Evolutionary conservation across 1,140 invertebrate genomes (phyloP).

Genomic region (Pachyrhynchus sulphureomaculatus): DNA sequence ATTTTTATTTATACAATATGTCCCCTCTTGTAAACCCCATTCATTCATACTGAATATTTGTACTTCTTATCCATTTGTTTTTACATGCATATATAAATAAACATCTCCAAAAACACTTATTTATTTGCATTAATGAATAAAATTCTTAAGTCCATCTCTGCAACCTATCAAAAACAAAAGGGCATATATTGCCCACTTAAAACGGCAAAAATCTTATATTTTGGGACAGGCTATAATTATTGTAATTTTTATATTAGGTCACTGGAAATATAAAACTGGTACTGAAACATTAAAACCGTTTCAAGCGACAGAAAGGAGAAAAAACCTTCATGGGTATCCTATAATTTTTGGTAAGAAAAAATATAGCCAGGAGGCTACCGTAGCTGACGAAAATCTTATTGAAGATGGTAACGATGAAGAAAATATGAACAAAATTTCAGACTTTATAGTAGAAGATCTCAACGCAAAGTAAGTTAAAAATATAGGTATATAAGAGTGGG

Average conservation of each 20-base stretch:
- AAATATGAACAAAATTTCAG: slow-evolving; percentile 50
- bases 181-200: too few species aligned
- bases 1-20: too few species aligned
- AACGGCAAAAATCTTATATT: too few species aligned
- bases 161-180: too few species aligned
- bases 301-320: slow-evolving; percentile 52
- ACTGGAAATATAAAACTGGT: slow-evolving; percentile 44
- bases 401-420: slow-evolving; percentile 45
- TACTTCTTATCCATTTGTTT: too few species aligned
- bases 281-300: slow-evolving; percentile 47
- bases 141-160: too few species aligned
- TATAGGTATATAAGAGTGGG: not conserved
- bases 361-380: slow-evolving; percentile 39
- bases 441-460: slow-evolving; percentile 48
- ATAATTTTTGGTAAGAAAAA: slow-evolving; percentile 52
- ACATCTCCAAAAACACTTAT: too few species aligned
- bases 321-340: slow-evolving; percentile 50
- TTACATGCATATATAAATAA: too few species aligned
- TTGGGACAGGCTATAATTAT: too few species aligned
- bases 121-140: too few species aligned
- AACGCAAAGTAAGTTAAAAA: slow-evolving; percentile 50
- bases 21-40: too few species aligned
- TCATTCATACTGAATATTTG: too few species aligned
- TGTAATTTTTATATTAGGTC: slow-evolving; percentile 47
- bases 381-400: slow-evolving; percentile 12